Evolutionary conservation across 2,113 vertebrate genomes (phyloP), one percentile per base, ranked within the genome.

Genomic region (Daphoenositta chrysoptera): DNA sequence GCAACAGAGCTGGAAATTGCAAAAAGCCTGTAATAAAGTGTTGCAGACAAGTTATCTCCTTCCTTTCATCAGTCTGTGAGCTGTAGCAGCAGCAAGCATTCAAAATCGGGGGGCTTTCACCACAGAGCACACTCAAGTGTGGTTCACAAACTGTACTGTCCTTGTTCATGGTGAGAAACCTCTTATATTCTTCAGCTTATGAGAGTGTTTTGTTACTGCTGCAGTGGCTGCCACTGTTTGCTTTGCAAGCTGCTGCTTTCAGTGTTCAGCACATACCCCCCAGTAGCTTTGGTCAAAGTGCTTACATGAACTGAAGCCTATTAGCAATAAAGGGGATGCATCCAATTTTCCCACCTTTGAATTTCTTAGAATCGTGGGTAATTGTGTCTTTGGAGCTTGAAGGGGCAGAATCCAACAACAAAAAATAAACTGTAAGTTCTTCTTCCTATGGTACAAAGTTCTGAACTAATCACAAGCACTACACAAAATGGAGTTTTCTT

Each of bases 41-140:
- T 58, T 83, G 51, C 66, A 93, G 60, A 69, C 60, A 75, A 91
- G 76, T 89, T 76, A 81, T 84, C 64, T 91, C 50, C 21, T 71
- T 95, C 23, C 44, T 87, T 81, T 89, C 65, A 80, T 71, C 63
- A 37, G 37, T 39, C 70, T 94, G 50, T 85, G 87, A 27, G 18
- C 75, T 82, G 30, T 51, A 86, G 73, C 76, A 95, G 45, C 57
- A 95, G 50, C 65, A 88, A 90, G 30, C 88, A 84, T 94, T 96
- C 87, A 92, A 73, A 93, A 37, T 81, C 44, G 85, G 77, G 65
- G 90, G 92, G 57, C 50, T 92, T 92, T 94, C 72, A 93, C 39
- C 78, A 84, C 70, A 80, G 68, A 96, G 56, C 58, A 71, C 37
- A 11, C 15, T 81, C 33, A 80, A 76, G 63, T 82, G 83, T 44